Evolutionary conservation across 1,140 invertebrate genomes (phyloP).

Genomic region (Phenacoccus solenopsis): DNA sequence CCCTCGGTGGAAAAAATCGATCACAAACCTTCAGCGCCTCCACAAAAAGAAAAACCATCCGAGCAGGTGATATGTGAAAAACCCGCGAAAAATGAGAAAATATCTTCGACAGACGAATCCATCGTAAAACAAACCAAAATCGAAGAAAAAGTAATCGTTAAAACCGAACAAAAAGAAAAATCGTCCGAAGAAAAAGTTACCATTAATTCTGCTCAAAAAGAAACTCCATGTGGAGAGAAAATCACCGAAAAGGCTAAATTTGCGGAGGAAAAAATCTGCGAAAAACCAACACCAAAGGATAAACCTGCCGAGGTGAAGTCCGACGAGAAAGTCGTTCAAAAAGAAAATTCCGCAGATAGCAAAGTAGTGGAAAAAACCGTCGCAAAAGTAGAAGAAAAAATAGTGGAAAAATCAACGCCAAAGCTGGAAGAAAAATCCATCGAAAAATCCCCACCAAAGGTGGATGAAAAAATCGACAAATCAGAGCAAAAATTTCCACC

Average conservation of each 20-base stretch:
- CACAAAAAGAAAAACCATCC: neutral
- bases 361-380: conserved; percentile 34
- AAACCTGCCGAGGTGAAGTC: neutral
- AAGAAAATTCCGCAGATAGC: conserved; percentile 34
- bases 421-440: too few species aligned
- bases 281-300: neutral
- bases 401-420: too few species aligned
- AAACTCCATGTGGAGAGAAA: neutral
- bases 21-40: neutral
- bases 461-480: neutral
- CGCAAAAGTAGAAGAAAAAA: conserved; percentile 25
- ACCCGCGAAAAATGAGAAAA: neutral
- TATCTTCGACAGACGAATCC: too few species aligned
- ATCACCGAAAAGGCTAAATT: neutral
- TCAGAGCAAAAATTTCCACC: neutral
- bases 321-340: neutral
- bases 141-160: neutral
- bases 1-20: neutral
- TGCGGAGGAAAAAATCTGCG: neutral
- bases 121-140: neutral
- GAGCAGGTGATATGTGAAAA: too few species aligned
- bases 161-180: neutral
- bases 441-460: neutral
- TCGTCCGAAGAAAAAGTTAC: neutral
- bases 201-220: neutral